Conservation (phyloP, 1,140 invertebrate species). For the Papilio glaucus region DNA sequence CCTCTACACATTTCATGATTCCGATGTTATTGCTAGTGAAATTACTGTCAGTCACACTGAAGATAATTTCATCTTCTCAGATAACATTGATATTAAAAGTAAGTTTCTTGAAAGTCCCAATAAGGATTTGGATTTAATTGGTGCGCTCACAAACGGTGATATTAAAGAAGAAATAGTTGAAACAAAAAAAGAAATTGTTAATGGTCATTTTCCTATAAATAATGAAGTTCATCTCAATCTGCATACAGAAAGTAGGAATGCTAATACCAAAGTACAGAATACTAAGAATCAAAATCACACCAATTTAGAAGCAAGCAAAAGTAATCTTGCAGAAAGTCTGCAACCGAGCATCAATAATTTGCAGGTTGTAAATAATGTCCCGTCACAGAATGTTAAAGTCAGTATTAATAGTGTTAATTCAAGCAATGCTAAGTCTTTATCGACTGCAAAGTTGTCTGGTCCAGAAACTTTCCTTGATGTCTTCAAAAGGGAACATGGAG, state of each 20-base stretch:
- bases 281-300: slow-evolving; percentile 50
- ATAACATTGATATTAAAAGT: slow-evolving; percentile 62
- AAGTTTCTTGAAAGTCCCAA: slow-evolving; percentile 67
- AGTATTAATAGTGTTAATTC: slow-evolving; percentile 73
- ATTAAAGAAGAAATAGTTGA: slow-evolving; percentile 54
- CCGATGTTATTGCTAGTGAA: slow-evolving; percentile 78
- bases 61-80: slow-evolving; percentile 70
- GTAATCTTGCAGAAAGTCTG: slow-evolving; percentile 50
- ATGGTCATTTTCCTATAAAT: slow-evolving; percentile 65
- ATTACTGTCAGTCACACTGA: slow-evolving; percentile 78
- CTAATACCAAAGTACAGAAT: slow-evolving; percentile 68
- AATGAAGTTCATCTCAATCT: slow-evolving; percentile 42
- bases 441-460: slow-evolving; percentile 45
- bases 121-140: slow-evolving; percentile 62
- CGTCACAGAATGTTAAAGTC: slow-evolving; percentile 56
- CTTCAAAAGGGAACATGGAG: slow-evolving; percentile 75
- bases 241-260: slow-evolving; percentile 58
- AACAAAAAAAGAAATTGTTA: slow-evolving; percentile 54
- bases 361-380: slow-evolving; percentile 49
- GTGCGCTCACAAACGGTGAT: slow-evolving; percentile 64
- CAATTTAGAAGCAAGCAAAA: slow-evolving; percentile 50
- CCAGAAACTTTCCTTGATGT: slow-evolving; percentile 77
- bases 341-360: slow-evolving; percentile 56
- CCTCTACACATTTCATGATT: slow-evolving; percentile 78
- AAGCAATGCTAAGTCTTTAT: slow-evolving; percentile 57